Base-by-base conservation (phyloP, 2,113 vertebrate genomes). In the Sakesphorus luctuosus region DNA sequence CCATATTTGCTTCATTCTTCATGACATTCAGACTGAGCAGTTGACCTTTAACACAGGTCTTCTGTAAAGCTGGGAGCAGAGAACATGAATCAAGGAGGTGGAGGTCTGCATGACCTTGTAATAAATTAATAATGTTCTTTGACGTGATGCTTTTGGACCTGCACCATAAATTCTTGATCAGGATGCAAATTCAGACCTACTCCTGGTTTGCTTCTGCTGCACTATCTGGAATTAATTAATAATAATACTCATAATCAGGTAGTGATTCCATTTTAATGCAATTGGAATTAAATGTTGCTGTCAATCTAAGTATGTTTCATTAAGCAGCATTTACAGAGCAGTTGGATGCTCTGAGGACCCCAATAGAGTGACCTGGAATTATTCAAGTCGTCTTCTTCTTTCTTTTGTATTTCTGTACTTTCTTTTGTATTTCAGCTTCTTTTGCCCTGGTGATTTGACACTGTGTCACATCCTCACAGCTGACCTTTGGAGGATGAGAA, bases 101-200 rank as follows among this genome's bases (percentile, higher is more conserved):
- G 77, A 92, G 80, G 73, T 89, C 77, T 95, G 18, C 47, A 49
- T 72, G 93, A 90, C 93, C 94, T 97, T 96, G 91, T 68, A 49
- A 94, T 68, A 87, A 84, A 96, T 61, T 79, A 67, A 89, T 88
- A 53, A 65, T 81, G 40, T 90, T 84, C 88, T 92, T 72, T 66
- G 46, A 44, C 49, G 62, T 1, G 3, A 33, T 1, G 55, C 67
- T 38, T 93, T 58, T 84, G 77, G 73, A 38, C 84, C 73, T 66
- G 62, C 68, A 81, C 56, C 43, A 50, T 93, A 87, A 96, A 96
- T 89, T 90, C 76, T 89, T 53, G 56, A 61, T 84, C 79, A 68
- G 65, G 73, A 65, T 88, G 28, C 90, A 75, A 95, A 84, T 93
- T 91, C 84, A 89, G 77, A 84, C 16, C 35, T 72, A 33, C 9